These are phyloP conservation scores for Spheniscus humboldti DNA, from an alignment of 2,797 vertebrate genomes.

Conservation along the genomic window DNA sequence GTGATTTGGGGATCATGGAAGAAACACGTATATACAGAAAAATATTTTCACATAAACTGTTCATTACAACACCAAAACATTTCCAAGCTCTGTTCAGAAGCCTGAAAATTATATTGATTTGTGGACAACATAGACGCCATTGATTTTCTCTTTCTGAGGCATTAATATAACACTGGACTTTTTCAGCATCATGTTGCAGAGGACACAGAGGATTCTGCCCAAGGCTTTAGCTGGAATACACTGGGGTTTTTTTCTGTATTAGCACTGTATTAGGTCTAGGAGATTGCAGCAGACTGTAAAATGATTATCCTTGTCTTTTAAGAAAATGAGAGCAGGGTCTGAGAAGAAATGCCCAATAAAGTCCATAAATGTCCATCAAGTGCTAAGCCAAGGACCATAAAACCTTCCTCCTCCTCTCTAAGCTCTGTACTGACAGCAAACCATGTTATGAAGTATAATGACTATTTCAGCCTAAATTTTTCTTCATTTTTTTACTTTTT, in stretches of 20 bases:
- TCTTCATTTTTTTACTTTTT: not conserved
- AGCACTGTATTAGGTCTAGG: not conserved
- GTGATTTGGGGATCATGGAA: not conserved
- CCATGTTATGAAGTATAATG: not conserved
- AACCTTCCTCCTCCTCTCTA: not conserved
- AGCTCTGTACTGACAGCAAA: not conserved
- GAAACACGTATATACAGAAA: not conserved
- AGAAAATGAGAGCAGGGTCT: not conserved
- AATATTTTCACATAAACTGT: not conserved
- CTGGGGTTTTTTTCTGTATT: not conserved
- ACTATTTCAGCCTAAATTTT: constrained; percentile 1
- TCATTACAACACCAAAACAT: not conserved
- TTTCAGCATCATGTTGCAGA: not conserved
- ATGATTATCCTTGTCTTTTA: not conserved
- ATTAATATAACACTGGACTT: not conserved
- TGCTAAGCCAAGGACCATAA: not conserved
- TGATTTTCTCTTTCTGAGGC: not conserved
- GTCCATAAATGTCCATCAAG: not conserved
- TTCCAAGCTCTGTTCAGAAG: not conserved
- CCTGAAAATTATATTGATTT: constrained; percentile 4
- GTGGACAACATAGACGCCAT: not conserved
- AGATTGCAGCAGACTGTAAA: not conserved
- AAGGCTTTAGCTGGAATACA: not conserved
- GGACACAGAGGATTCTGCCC: not conserved
- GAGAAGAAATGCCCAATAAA: not conserved